Percentiles rank a stretch among this genome's conserved stretches.
phyloP scores from a whole-genome alignment of 1,140 invertebrate genomes.

The Bacillus rossius region DNA sequence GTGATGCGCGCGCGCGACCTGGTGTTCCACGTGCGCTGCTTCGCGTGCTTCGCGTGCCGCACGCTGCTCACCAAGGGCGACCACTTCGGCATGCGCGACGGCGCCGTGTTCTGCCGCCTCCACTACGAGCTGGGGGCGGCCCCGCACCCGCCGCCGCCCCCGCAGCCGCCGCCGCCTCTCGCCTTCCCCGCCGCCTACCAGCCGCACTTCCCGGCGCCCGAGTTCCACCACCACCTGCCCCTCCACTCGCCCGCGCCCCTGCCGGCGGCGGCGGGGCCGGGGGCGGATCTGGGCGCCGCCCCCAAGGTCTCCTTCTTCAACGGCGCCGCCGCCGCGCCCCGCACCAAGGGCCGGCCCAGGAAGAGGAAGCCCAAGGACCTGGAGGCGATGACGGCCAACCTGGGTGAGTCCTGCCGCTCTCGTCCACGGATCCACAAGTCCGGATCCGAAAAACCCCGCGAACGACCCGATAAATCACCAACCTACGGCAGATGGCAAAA shows the following conservation, averaged over 20 bases:
- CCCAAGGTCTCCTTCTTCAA: constrained; percentile 64
- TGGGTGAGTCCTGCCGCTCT: constrained; percentile 57
- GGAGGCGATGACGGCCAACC: constrained; percentile 74
- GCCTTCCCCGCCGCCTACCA: not conserved
- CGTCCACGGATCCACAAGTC: too few relatives aligned
- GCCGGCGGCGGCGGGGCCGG: constrained; percentile 24
- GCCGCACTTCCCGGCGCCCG: constrained; percentile 44
- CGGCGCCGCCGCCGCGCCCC: constrained; percentile 57
- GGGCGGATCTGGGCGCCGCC: constrained; percentile 30
- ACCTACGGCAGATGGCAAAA: too few relatives aligned
- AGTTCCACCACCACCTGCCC: constrained; percentile 41
- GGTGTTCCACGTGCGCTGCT: constrained; percentile 94
- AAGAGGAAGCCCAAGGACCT: constrained; percentile 88
- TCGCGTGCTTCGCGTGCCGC: constrained; percentile 89
- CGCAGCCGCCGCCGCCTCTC: not conserved
- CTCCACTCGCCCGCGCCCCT: constrained; percentile 43
- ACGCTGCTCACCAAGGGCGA: constrained; percentile 81
- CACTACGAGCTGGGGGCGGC: constrained; percentile 70
- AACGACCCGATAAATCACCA: too few relatives aligned
- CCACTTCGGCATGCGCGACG: constrained; percentile 87
- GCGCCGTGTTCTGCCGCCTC: constrained; percentile 72
- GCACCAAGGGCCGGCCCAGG: constrained; percentile 86
- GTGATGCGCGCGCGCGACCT: constrained; percentile 91
- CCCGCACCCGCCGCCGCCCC: constrained; percentile 56
- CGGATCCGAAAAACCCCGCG: too few relatives aligned